A percentile compares a stretch with the other conserved stretches of the same genome.
These are phyloP conservation scores for Pachycephala philippinensis DNA, from an alignment of 2,113 vertebrate species.

Conservation along the genomic window DNA sequence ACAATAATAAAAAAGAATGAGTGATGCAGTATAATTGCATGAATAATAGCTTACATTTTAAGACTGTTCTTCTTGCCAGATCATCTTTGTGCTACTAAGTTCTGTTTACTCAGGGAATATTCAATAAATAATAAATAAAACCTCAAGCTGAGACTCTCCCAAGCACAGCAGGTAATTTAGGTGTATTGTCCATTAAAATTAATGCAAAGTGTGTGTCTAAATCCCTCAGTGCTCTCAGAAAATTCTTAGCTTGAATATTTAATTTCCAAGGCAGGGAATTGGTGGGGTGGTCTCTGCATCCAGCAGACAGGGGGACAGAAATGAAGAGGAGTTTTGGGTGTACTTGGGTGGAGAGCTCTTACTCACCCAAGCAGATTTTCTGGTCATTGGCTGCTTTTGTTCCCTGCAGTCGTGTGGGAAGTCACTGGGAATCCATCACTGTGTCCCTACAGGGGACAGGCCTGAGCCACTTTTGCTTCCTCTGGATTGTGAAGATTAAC, in stretches of 20 bases:
- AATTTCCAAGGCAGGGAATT: not conserved
- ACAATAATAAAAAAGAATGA: constrained; percentile 24
- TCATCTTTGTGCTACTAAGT: constrained; percentile 23
- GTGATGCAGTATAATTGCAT: constrained; percentile 6
- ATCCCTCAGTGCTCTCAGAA: not conserved
- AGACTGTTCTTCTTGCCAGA: not conserved
- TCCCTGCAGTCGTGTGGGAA: not conserved
- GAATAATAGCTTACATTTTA: constrained; percentile 27
- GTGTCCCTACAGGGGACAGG: not conserved
- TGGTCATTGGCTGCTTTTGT: not conserved
- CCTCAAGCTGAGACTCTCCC: not conserved
- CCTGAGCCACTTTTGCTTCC: not conserved
- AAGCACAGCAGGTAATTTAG: constrained; percentile 31
- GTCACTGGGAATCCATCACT: not conserved
- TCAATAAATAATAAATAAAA: constrained; percentile 66
- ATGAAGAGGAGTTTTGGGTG: not conserved
- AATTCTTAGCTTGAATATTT: not conserved
- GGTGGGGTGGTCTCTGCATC: not conserved
- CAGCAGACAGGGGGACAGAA: not conserved
- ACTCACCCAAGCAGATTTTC: not conserved
- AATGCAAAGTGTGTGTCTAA: constrained; percentile 18
- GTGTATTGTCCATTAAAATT: constrained; percentile 25
- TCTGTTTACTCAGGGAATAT: constrained; percentile 50
- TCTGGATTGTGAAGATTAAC: not conserved
- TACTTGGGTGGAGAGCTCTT: not conserved